Evolutionary conservation across 2,888 invertebrate species (phyloP), one percentile per base, ranked within the genome.

Genomic region (Agrochola lota): DNA sequence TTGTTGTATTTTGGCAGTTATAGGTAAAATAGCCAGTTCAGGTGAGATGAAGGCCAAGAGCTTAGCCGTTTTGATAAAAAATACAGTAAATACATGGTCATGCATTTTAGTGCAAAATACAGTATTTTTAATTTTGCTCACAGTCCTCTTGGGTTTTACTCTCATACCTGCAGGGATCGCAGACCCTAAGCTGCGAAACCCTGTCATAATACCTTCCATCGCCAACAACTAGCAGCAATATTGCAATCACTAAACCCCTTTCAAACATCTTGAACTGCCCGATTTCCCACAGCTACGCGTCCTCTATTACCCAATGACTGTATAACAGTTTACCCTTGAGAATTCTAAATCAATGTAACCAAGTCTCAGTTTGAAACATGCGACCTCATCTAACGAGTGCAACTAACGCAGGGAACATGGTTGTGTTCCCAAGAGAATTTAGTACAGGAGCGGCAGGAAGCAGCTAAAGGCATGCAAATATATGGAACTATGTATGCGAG

Each of bases 401-500:
- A 67, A 35, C 63, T 73, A 73, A 60, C 23, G 60, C 52, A 63
- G 68, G 75, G 69, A 66, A 69, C 75, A 64, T 67, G 71, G 59
- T 72, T 73, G 23, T 59, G 49, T 80, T 85, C 84, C 74, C 82
- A 60, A 11, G 78, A 71, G 78, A 85, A 81, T 82, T 63, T 76
- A 71, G 69, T 72, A 57, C 76, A 71, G 69, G 43, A 72, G 57
- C 67, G 49, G 26, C 68, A 62, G 78, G 76, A 72, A 76, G 67
- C 73, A n/a, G 30, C 57, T 78, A 78, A 71, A 85, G 85, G 78
- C 76, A 82, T 85, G 85, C 78, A 78, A 85, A 85, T 85, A 74
- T 85, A 74, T 81, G 81, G 55, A 76, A 46, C 72, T 76, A 81
- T 66, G 78, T 78, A 72, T 82, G 59, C 17, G 62, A 82, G 71